Conservation (phyloP, 2,113 vertebrate species). For the Campylorhamphus procurvoides region DNA sequence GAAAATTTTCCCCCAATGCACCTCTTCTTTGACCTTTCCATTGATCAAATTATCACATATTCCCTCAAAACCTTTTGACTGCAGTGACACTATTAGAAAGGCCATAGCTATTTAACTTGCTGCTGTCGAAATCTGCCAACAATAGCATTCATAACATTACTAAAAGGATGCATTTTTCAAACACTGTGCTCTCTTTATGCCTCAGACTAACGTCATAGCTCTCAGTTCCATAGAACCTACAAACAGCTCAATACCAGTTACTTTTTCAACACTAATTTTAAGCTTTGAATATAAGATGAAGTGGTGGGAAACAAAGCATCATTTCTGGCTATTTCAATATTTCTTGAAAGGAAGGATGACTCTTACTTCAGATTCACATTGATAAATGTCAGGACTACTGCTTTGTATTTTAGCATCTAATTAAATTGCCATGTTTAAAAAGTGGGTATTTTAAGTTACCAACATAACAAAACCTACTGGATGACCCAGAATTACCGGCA, state of each 20-base stretch:
- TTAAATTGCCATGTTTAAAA: not conserved
- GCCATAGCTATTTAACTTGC: conserved; percentile 24
- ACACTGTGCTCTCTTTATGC: not conserved
- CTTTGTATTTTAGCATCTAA: not conserved
- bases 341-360: not conserved
- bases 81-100: conserved; percentile 50
- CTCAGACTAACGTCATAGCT: not conserved
- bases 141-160: not conserved
- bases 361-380: not conserved
- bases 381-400: not conserved
- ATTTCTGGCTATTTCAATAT: not conserved
- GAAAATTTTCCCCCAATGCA: not conserved
- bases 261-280: not conserved
- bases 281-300: not conserved
- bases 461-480: not conserved
- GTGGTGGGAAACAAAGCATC: not conserved
- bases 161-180: conserved; percentile 22
- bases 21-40: conserved; percentile 37
- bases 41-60: conserved; percentile 54
- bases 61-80: conserved; percentile 48
- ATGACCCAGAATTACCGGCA: not conserved
- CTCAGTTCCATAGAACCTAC: not conserved
- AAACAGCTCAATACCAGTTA: not conserved
- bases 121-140: conserved; percentile 1
- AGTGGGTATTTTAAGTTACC: not conserved